Evolutionary conservation across 1,140 invertebrate species (phyloP).

Genomic region (Drosophila trapezifrons): DNA sequence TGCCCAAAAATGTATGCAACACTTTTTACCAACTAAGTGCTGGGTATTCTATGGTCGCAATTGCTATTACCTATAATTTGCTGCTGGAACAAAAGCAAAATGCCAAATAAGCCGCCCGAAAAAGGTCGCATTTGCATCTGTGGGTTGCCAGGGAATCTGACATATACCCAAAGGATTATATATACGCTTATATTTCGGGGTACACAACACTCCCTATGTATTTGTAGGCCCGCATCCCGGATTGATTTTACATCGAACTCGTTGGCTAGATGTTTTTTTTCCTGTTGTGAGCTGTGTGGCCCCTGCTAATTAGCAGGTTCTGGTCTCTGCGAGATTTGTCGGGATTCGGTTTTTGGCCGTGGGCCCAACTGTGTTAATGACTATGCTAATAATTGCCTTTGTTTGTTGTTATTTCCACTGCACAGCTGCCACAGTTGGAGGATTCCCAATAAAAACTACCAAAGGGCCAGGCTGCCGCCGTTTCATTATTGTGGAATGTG

Average conservation of each 20-base stretch:
- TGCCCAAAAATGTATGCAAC: background rate
- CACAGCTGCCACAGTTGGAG: constrained; percentile 26
- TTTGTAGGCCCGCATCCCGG: constrained; percentile 38
- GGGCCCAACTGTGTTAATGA: constrained; percentile 54
- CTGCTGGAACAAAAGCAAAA: constrained; percentile 22
- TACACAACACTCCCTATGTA: constrained; percentile 2
- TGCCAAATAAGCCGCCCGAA: constrained; percentile 37
- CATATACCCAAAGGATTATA: constrained; percentile 36
- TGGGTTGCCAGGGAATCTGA: constrained; percentile 5
- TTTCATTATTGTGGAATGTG: constrained; percentile 22
- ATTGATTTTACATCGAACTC: constrained; percentile 44
- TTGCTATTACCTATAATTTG: constrained; percentile 26
- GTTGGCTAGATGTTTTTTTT: background rate
- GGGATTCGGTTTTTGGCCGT: constrained; percentile 15
- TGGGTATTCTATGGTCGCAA: constrained; percentile 1
- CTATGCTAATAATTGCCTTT: constrained; percentile 68
- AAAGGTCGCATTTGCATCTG: constrained; percentile 45
- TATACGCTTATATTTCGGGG: constrained; percentile 2
- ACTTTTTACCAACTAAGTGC: background rate
- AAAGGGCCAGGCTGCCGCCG: constrained; percentile 13
- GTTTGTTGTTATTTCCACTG: constrained; percentile 39
- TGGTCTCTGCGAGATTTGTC: constrained; percentile 27
- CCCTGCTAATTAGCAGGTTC: constrained; percentile 60
- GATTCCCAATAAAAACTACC: constrained; percentile 40
- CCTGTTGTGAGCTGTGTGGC: background rate